Evolutionary conservation across 2,888 invertebrate species (phyloP).

Genomic region (Caenorhabditis sp.): DNA sequence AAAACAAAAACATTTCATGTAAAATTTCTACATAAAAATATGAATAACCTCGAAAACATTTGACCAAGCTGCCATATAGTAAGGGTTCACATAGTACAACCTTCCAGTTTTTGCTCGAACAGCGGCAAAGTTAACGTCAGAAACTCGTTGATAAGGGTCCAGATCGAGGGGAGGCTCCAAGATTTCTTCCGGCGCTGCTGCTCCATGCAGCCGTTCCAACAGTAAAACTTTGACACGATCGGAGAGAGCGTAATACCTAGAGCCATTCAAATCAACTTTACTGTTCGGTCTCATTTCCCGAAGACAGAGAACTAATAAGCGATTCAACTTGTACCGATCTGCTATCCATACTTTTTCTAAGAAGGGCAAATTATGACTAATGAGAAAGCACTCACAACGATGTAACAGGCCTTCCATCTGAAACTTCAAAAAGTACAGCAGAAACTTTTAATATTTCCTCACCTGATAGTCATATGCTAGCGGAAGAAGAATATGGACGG

Average conservation of each 20-base stretch:
- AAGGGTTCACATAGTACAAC: constrained; percentile 82
- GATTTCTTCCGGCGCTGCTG: constrained; percentile 81
- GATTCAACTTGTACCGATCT: constrained; percentile 82
- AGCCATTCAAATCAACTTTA: constrained; percentile 81
- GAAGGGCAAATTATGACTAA: constrained; percentile 80
- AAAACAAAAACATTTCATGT: too few species aligned
- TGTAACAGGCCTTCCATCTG: constrained; percentile 83
- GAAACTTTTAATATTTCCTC: not conserved
- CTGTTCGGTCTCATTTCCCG: constrained; percentile 81
- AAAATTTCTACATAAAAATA: not conserved
- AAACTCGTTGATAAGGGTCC: constrained; percentile 78
- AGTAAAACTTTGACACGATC: constrained; percentile 83
- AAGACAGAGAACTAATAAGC: constrained; percentile 80
- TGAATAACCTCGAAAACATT: constrained; percentile 77
- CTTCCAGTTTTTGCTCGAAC: constrained; percentile 82
- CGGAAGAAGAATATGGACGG: constrained; percentile 81
- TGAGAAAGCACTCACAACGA: constrained; percentile 82
- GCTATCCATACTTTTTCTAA: constrained; percentile 83
- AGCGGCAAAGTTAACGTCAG: constrained; percentile 80
- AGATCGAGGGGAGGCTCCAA: constrained; percentile 82
- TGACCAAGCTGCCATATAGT: constrained; percentile 83
- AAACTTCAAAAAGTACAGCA: too few species aligned
- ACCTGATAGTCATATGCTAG: constrained; percentile 83
- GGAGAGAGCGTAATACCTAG: constrained; percentile 81
- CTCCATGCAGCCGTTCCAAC: constrained; percentile 81